phyloP scores from a whole-genome alignment of 2,888 invertebrate species.

The Norana najaformis region DNA sequence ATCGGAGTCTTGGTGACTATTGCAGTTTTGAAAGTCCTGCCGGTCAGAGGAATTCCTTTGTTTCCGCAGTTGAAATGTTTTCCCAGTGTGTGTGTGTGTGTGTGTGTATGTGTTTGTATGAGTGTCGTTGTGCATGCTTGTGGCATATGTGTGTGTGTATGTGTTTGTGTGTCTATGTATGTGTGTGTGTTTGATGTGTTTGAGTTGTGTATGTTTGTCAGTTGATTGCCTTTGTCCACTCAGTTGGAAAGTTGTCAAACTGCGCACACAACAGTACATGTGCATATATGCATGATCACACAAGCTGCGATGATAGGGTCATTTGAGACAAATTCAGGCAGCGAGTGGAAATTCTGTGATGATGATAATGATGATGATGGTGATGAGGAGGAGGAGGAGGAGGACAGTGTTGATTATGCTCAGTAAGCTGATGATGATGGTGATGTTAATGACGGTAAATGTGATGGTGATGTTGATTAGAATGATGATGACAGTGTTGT shows the following conservation, averaged over 20 bases:
- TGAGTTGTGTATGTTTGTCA: background rate
- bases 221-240: conserved; percentile 1
- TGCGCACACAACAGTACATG: background rate
- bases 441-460: background rate
- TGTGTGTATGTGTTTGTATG: background rate
- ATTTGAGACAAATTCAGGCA: background rate
- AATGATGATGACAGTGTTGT: background rate
- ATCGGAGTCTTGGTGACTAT: no score
- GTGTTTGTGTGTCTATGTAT: background rate
- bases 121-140: background rate
- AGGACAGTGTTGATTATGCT: no score
- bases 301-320: background rate
- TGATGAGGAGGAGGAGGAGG: no score
- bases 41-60: background rate
- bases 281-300: background rate
- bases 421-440: background rate
- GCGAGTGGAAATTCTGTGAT: background rate
- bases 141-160: no score
- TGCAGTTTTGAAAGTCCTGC: background rate
- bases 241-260: background rate
- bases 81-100: background rate
- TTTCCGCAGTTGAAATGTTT: background rate
- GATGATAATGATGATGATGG: background rate
- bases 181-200: background rate
- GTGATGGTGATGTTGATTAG: background rate